Percentiles rank a stretch among this genome's conserved stretches.
Conservation (phyloP, 1,140 invertebrate genomes). For the Sarcophaga peregrina region DNA sequence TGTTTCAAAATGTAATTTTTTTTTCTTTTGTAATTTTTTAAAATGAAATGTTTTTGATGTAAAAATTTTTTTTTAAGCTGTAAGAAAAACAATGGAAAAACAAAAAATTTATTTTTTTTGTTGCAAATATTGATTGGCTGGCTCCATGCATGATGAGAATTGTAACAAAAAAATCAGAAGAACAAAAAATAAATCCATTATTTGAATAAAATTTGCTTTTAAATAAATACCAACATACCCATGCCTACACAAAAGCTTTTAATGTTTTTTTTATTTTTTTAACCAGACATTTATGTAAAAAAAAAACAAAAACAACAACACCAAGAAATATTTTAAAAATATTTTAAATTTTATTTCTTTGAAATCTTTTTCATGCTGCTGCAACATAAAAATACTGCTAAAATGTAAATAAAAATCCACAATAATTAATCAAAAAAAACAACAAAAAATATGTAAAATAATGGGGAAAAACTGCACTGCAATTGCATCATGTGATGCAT, state of each 20-base stretch:
- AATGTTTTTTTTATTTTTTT: too few relatives aligned
- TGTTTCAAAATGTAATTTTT: too few relatives aligned
- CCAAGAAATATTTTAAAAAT: background rate
- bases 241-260: background rate
- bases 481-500: background rate
- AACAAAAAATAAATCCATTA: background rate
- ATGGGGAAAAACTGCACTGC: background rate
- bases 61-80: too few relatives aligned
- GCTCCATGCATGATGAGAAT: background rate
- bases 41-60: too few relatives aligned
- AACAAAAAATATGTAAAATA: background rate
- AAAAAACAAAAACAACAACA: background rate
- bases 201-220: background rate
- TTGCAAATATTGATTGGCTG: constrained; percentile 6
- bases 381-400: background rate
- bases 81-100: background rate
- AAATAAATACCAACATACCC: background rate
- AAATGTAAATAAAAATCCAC: background rate
- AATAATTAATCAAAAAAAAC: background rate
- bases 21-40: too few relatives aligned
- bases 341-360: background rate
- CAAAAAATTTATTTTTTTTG: background rate
- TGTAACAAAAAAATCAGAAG: too few relatives aligned
- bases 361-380: constrained; percentile 11
- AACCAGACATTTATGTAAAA: background rate